These are phyloP conservation scores for Tinamus guttatus DNA, from an alignment of 2,113 vertebrate genomes.

Conservation along the genomic window DNA sequence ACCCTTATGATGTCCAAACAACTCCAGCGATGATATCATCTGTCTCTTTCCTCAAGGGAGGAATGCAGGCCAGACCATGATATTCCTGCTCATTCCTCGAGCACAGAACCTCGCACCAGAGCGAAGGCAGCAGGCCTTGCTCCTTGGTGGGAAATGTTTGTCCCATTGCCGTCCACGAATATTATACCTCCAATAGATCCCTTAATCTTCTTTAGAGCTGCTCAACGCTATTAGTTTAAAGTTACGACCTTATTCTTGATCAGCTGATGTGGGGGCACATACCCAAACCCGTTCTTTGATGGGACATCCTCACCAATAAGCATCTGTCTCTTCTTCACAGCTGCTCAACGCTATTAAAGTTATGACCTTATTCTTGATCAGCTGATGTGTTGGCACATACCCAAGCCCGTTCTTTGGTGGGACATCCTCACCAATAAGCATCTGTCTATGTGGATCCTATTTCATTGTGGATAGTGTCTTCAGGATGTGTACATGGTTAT, in stretches of 20 bases:
- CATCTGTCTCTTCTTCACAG: no score
- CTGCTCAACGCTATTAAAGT: no score
- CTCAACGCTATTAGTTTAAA: background rate
- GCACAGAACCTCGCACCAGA: background rate
- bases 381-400: no score
- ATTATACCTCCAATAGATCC: background rate
- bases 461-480: background rate
- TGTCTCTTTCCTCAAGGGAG: background rate
- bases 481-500: background rate
- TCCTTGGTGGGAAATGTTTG: background rate
- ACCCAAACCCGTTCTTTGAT: background rate
- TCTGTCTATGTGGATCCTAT: background rate
- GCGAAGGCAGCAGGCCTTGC: background rate
- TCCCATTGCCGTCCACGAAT: background rate
- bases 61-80: background rate
- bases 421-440: no score
- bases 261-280: background rate
- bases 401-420: no score
- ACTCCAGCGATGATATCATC: conserved; percentile 33
- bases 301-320: rapidly evolving
- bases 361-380: no score
- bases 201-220: background rate
- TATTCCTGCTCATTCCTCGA: background rate
- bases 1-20: conserved; percentile 12
- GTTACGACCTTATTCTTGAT: background rate